These are phyloP conservation scores for Australoheros scitulus DNA, from an alignment of 2,113 vertebrate genomes.

Conservation along the genomic window DNA sequence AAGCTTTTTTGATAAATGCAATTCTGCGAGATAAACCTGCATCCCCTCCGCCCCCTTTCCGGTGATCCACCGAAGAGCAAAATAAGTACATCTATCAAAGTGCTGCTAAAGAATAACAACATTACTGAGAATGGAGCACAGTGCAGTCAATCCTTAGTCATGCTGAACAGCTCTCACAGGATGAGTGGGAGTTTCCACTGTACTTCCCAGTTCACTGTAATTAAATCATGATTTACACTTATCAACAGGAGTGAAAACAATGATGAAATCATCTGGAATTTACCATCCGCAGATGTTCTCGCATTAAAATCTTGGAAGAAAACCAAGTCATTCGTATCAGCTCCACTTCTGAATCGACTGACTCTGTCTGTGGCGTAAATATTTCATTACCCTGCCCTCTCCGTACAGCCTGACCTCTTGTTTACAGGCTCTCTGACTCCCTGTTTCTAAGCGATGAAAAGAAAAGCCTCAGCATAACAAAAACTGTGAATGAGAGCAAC, in stretches of 20 bases:
- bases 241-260: not conserved
- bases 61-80: not conserved
- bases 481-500: constrained; percentile 19
- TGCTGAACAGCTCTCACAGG: not conserved
- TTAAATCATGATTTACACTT: constrained; percentile 9
- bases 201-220: not conserved
- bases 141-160: not conserved
- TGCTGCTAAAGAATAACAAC: not conserved
- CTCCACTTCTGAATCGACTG: not conserved
- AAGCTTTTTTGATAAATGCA: not conserved
- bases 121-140: not conserved
- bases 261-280: constrained; percentile 14
- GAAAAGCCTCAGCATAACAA: not conserved
- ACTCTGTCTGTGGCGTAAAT: not conserved
- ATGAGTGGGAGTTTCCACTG: constrained; percentile 5
- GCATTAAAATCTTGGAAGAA: not conserved
- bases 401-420: not conserved
- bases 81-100: not conserved
- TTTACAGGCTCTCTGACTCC: constrained; percentile 36
- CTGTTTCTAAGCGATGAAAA: constrained; percentile 16
- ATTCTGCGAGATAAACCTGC: not conserved
- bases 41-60: not conserved
- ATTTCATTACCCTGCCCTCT: not conserved
- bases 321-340: not conserved
- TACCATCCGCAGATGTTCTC: not conserved